A percentile compares a stretch with the other conserved stretches of the same genome.
Evolutionary conservation across 1,140 invertebrate species (phyloP).

Genomic region (Macrocentrus cingulum): DNA sequence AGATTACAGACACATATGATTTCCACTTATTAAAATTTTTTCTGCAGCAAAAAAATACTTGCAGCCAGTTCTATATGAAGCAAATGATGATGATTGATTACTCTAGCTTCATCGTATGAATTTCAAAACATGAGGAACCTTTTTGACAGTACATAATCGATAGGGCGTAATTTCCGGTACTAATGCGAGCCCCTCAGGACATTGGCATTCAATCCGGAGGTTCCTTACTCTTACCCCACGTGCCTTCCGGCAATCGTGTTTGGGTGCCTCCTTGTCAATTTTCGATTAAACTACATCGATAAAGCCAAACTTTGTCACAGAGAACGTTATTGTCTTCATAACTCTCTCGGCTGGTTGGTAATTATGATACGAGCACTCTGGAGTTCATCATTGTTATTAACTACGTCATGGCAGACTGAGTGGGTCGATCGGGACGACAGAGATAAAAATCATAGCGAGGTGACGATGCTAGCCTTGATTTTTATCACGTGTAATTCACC

Average conservation of each 20-base stretch:
- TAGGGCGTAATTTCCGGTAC: background rate
- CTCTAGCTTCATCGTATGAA: no score
- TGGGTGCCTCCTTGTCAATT: background rate
- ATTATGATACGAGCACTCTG: no score
- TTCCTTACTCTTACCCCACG: background rate
- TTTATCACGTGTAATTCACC: background rate
- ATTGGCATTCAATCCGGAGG: conserved; percentile 8
- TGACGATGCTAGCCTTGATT: background rate
- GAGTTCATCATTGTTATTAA: no score
- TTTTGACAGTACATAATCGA: background rate
- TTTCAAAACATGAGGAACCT: background rate
- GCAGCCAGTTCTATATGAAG: no score
- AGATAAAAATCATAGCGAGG: background rate
- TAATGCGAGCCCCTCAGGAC: no score
- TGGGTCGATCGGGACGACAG: background rate
- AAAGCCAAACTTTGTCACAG: background rate
- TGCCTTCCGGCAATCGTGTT: background rate
- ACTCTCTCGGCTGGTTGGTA: no score
- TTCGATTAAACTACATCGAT: background rate
- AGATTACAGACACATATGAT: no score
- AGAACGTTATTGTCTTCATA: background rate
- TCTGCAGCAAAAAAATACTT: no score
- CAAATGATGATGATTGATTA: no score
- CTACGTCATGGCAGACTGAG: no score
- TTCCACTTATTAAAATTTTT: no score